These are phyloP conservation scores for Esperia sulphurella DNA, from an alignment of 2,888 invertebrate genomes.

Conservation along the genomic window DNA sequence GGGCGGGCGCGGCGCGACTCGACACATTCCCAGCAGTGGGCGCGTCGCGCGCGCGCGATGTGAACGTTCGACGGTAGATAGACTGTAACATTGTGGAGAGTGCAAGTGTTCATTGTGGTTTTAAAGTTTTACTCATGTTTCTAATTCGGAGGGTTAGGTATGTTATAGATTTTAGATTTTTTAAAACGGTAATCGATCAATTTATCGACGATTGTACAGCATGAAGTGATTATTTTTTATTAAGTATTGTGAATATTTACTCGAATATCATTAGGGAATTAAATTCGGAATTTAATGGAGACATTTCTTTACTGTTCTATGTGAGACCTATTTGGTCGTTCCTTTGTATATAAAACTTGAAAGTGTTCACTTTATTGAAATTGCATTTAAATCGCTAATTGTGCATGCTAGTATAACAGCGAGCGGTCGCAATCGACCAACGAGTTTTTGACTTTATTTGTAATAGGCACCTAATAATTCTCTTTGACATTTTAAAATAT, in stretches of 20 bases:
- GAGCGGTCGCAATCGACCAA: conserved; percentile 31
- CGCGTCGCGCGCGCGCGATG: conserved; percentile 4
- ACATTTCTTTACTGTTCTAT: conserved; percentile 45
- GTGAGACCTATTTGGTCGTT: conserved; percentile 42
- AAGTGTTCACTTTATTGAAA: conserved; percentile 73
- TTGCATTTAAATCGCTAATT: conserved; percentile 74
- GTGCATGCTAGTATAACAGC: conserved; percentile 60
- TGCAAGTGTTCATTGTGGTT: conserved; percentile 63
- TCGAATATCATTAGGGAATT: conserved; percentile 71
- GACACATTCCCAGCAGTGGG: conserved; percentile 30
- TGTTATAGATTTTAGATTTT: conserved; percentile 49
- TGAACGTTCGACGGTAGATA: conserved; percentile 15
- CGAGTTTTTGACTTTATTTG: conserved; percentile 22
- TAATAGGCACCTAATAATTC: conserved; percentile 14
- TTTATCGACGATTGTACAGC: conserved; percentile 54
- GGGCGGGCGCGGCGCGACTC: conserved; percentile 23
- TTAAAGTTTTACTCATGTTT: conserved; percentile 60
- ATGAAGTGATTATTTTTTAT: conserved; percentile 52
- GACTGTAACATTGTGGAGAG: conserved; percentile 27
- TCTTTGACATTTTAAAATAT: conserved; percentile 25
- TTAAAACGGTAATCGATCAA: conserved; percentile 43
- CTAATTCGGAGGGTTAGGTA: conserved; percentile 53
- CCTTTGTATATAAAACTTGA: conserved; percentile 67
- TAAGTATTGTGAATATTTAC: conserved; percentile 71
- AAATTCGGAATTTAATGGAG: conserved; percentile 52